Conservation (phyloP, 2,888 invertebrate genomes). For the Crepidodera aurea region DNA sequence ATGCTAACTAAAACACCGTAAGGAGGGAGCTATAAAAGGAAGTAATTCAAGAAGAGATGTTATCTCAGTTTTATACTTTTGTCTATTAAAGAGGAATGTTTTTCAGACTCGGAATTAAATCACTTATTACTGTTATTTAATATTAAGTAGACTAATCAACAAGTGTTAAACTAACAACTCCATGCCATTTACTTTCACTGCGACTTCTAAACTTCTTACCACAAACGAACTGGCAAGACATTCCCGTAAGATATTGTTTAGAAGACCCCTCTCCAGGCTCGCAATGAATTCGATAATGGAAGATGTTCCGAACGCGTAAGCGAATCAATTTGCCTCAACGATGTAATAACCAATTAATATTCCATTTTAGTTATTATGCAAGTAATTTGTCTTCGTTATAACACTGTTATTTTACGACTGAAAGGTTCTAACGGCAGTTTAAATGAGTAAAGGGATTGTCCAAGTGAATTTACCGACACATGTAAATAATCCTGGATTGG, state of each 20-base stretch:
- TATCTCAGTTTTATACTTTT: no score
- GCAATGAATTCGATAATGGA: constrained; percentile 14
- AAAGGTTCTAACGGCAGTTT: background rate
- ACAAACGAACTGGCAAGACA: background rate
- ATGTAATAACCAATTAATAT: constrained; percentile 25
- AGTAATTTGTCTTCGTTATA: constrained; percentile 12
- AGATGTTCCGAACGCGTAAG: constrained; percentile 8
- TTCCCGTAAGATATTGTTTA: constrained; percentile 3
- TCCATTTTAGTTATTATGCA: constrained; percentile 15
- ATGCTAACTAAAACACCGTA: no score
- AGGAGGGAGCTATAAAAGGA: no score
- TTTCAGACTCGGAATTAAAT: no score
- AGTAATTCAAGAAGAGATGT: no score
- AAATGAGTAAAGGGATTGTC: no score
- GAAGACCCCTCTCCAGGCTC: background rate
- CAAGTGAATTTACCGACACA: no score
- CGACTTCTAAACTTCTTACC: background rate
- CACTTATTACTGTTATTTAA: no score
- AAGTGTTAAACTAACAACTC: background rate
- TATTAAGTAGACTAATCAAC: background rate
- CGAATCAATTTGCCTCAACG: constrained; percentile 19
- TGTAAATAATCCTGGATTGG: no score
- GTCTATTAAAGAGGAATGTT: no score
- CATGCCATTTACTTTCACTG: background rate
- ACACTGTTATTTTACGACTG: background rate